Conservation (phyloP, 2,888 invertebrate genomes). For the Aelia acuminata region DNA sequence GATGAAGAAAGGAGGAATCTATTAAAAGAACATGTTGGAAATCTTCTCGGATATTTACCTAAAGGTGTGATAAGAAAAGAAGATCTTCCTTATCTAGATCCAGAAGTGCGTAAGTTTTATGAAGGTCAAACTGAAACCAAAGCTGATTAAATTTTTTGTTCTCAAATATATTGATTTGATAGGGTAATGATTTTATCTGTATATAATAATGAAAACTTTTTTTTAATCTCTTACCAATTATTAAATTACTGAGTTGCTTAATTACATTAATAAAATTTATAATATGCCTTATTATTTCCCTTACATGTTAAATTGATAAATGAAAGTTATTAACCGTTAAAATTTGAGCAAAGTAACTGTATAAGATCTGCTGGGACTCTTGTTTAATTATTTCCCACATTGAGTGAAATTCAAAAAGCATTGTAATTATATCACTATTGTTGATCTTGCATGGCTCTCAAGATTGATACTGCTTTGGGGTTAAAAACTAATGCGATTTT, state of each 20-base stretch:
- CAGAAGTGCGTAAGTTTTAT: slow-evolving; percentile 70
- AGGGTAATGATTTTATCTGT: not conserved
- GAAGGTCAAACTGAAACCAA: slow-evolving; percentile 45
- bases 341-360: not conserved
- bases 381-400: no score
- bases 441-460: no score
- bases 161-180: not conserved
- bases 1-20: slow-evolving; percentile 73
- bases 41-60: slow-evolving; percentile 75
- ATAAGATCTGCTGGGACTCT: not conserved
- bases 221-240: not conserved
- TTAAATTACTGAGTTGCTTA: not conserved
- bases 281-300: not conserved
- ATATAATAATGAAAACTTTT: not conserved
- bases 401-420: no score
- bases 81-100: slow-evolving; percentile 72
- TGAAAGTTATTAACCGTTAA: not conserved
- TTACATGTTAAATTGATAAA: not conserved
- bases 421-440: no score
- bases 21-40: slow-evolving; percentile 74
- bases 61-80: slow-evolving; percentile 71
- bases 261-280: not conserved
- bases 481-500: no score
- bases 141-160: not conserved
- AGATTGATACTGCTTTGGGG: no score